Evolutionary conservation across 2,797 vertebrate species (phyloP).

Genomic region (Clarias laeviceps): DNA sequence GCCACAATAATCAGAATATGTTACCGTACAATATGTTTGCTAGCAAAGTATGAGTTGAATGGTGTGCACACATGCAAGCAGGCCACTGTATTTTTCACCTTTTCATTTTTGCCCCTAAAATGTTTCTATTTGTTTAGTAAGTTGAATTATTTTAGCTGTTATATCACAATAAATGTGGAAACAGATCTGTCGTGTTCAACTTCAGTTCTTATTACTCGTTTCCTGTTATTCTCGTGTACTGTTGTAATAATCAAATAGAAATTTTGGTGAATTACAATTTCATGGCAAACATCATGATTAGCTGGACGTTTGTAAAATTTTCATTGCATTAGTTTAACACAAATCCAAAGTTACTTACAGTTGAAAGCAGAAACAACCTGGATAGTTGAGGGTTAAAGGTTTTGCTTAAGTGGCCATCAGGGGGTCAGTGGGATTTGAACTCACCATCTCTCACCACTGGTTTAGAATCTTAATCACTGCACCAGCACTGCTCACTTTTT

Average conservation of each 20-base stretch:
- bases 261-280: not conserved
- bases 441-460: constrained; percentile 2
- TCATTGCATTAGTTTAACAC: not conserved
- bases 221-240: not conserved
- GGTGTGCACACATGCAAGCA: not conserved
- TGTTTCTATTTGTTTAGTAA: not conserved
- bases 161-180: not conserved
- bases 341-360: not conserved
- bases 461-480: constrained; percentile 16
- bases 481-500: not conserved
- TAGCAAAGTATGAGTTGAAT: not conserved
- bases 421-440: not conserved
- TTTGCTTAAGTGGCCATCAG: constrained; percentile 4
- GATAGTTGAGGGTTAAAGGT: constrained; percentile 16
- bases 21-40: not conserved
- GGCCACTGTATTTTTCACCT: not conserved
- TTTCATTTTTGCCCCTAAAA: not conserved
- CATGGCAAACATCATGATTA: not conserved
- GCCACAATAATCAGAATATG: not conserved
- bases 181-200: not conserved
- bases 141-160: not conserved
- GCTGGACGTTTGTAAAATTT: not conserved
- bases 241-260: not conserved
- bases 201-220: not conserved
- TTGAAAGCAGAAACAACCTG: not conserved